A percentile compares a stretch with the other conserved stretches of the same genome.
Evolutionary conservation across 2,888 invertebrate genomes (phyloP).

Genomic region (Dione juno): DNA sequence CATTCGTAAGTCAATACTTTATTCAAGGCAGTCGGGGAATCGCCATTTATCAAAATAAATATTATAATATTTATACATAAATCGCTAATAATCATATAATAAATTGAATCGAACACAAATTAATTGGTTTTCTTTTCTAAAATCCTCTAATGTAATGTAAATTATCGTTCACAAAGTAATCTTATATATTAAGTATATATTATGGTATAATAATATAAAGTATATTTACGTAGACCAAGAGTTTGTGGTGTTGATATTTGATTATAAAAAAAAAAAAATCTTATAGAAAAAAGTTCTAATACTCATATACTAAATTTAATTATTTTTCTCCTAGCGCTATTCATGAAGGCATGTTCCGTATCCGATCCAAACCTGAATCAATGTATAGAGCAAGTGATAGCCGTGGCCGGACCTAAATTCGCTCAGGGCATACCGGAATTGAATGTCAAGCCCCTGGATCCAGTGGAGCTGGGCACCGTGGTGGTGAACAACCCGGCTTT

Average conservation of each 20-base stretch:
- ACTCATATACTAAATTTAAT: background rate
- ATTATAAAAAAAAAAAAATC: no score
- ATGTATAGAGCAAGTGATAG: slow-evolving; percentile 67
- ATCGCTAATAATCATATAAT: background rate
- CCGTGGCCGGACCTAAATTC: slow-evolving; percentile 62
- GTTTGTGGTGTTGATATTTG: no score
- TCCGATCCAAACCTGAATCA: slow-evolving; percentile 71
- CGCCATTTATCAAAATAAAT: background rate
- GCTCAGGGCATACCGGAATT: slow-evolving; percentile 75
- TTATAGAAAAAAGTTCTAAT: no score
- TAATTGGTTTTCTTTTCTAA: no score
- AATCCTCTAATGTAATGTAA: no score
- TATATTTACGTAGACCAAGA: no score
- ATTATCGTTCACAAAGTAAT: no score
- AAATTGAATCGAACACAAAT: no score
- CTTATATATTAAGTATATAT: no score
- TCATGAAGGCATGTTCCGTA: slow-evolving; percentile 73
- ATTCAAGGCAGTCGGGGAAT: background rate
- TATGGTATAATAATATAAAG: no score
- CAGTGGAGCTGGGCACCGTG: slow-evolving; percentile 73
- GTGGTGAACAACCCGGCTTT: slow-evolving; percentile 73
- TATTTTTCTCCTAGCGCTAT: slow-evolving; percentile 66
- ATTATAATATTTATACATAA: background rate
- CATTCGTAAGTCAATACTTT: background rate
- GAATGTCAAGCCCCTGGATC: slow-evolving; percentile 77